These are phyloP conservation scores for Drosophila anceps DNA, from an alignment of 2,888 invertebrate species.

Conservation along the genomic window DNA sequence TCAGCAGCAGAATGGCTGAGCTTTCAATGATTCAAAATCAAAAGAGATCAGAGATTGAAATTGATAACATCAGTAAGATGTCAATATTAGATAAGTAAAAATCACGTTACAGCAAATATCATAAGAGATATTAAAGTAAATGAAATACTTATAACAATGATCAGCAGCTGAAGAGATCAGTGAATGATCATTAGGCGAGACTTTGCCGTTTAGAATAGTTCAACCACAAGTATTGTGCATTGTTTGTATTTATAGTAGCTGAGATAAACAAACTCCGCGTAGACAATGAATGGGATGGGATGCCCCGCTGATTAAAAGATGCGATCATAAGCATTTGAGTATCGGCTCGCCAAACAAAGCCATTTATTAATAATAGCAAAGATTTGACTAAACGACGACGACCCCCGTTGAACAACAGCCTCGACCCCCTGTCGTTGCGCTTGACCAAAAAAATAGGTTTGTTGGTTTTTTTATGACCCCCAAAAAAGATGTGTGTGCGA, in stretches of 20 bases:
- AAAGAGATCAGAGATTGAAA: background rate
- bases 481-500: constrained; percentile 7
- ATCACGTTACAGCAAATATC: background rate
- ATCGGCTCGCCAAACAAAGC: constrained; percentile 26
- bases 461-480: constrained; percentile 79
- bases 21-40: too few species aligned
- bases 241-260: constrained; percentile 16
- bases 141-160: background rate
- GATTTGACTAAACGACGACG: constrained; percentile 40
- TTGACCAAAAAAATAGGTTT: constrained; percentile 76
- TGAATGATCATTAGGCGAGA: background rate
- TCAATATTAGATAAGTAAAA: background rate
- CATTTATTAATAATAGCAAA: constrained; percentile 36
- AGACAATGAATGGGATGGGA: constrained; percentile 5
- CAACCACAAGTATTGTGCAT: constrained; percentile 6
- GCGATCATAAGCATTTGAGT: constrained; percentile 8
- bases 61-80: background rate
- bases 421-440: constrained; percentile 76
- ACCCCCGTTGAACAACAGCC: constrained; percentile 24
- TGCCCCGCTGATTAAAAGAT: constrained; percentile 41
- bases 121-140: background rate
- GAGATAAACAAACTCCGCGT: constrained; percentile 26
- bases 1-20: too few species aligned
- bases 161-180: constrained; percentile 1
- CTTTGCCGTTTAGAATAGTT: background rate